Evolutionary conservation across 2,888 invertebrate species (phyloP).

Genomic region (Cybosia mesomella): DNA sequence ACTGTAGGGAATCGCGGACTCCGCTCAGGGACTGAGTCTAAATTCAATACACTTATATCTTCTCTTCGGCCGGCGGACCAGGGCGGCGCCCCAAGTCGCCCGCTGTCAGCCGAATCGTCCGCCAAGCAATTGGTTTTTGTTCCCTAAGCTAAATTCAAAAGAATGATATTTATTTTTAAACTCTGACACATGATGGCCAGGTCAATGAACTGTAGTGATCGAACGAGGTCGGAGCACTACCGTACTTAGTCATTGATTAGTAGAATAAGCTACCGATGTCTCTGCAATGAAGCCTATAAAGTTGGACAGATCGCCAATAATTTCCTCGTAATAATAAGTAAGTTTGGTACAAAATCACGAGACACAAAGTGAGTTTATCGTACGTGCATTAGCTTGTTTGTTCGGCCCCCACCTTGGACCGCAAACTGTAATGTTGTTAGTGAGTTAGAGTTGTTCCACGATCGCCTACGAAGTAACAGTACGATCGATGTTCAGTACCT

Average conservation of each 20-base stretch:
- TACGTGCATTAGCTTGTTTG: slow-evolving; percentile 50
- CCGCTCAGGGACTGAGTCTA: too few relatives aligned
- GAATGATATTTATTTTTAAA: too few relatives aligned
- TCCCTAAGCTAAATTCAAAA: too few relatives aligned
- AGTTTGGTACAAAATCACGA: slow-evolving; percentile 39
- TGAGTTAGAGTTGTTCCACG: slow-evolving; percentile 45
- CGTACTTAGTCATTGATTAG: not conserved
- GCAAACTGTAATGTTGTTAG: slow-evolving; percentile 57
- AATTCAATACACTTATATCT: too few relatives aligned
- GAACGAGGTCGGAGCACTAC: too few relatives aligned
- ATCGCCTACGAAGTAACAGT: slow-evolving; percentile 29
- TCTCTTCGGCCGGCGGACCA: too few relatives aligned
- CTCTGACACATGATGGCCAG: too few relatives aligned
- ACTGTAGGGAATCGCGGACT: too few relatives aligned
- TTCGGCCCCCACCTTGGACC: slow-evolving; percentile 40
- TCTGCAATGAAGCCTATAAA: slow-evolving; percentile 3
- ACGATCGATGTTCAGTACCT: slow-evolving; percentile 32
- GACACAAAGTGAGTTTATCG: slow-evolving; percentile 47
- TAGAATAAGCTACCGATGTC: not conserved
- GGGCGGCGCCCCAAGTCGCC: too few relatives aligned
- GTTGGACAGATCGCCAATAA: slow-evolving; percentile 17
- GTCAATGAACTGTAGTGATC: too few relatives aligned
- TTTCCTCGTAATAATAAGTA: slow-evolving; percentile 26
- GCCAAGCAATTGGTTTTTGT: too few relatives aligned
- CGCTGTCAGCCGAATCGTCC: too few relatives aligned